These are phyloP conservation scores for Bolinopsis microptera DNA, from an alignment of 37 sponge, comb jelly and placozoan genomes.

Conservation along the genomic window DNA sequence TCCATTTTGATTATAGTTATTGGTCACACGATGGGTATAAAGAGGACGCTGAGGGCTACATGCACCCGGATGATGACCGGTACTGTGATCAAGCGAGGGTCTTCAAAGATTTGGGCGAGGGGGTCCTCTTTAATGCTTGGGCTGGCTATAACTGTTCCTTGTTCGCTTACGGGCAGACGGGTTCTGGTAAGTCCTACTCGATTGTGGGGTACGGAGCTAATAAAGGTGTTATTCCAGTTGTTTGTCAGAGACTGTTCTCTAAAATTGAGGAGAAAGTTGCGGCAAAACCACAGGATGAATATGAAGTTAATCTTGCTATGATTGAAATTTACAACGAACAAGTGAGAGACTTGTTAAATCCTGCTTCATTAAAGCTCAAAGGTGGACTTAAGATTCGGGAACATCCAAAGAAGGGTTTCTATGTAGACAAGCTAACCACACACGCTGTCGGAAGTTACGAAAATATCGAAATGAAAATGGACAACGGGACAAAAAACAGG, in stretches of 20 bases:
- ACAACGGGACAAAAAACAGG: slow-evolving; percentile 76
- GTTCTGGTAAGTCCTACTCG: slow-evolving; percentile 78
- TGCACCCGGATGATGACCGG: slow-evolving; percentile 59
- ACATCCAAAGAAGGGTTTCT: slow-evolving; percentile 76
- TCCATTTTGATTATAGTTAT: slow-evolving; percentile 79
- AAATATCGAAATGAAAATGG: slow-evolving; percentile 73
- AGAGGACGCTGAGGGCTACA: slow-evolving; percentile 70
- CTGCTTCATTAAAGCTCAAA: slow-evolving; percentile 42
- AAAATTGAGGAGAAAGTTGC: slow-evolving; percentile 68
- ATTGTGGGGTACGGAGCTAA: slow-evolving; percentile 79
- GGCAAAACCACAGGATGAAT: slow-evolving; percentile 61
- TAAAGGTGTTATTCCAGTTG: slow-evolving; percentile 81
- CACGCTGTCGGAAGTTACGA: slow-evolving; percentile 70
- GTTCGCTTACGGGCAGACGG: slow-evolving; percentile 86
- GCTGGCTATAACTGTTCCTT: slow-evolving; percentile 81
- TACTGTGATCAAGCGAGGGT: slow-evolving; percentile 80
- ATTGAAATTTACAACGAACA: slow-evolving; percentile 86
- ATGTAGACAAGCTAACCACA: slow-evolving; percentile 72
- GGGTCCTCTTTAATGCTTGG: slow-evolving; percentile 80
- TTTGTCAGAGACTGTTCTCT: slow-evolving; percentile 75
- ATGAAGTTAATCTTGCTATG: slow-evolving; percentile 74
- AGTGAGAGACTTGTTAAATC: slow-evolving; percentile 72
- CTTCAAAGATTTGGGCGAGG: slow-evolving; percentile 77
- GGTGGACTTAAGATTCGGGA: slow-evolving; percentile 77
- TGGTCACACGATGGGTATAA: slow-evolving; percentile 77